phyloP scores from a whole-genome alignment of 2,888 invertebrate species.

The Sepioteuthis lessoniana region DNA sequence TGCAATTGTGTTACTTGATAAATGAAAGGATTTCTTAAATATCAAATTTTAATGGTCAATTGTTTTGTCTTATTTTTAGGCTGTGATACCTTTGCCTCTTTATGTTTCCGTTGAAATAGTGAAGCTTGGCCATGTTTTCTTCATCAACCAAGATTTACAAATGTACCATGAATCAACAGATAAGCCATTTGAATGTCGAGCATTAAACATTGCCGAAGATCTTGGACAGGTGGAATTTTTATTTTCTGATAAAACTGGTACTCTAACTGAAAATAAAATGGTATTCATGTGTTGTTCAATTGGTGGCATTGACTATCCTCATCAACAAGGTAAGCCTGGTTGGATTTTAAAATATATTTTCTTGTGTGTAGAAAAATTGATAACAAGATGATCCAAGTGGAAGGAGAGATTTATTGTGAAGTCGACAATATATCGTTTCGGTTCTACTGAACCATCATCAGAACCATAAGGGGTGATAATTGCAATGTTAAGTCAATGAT shows the following conservation, averaged over 20 bases:
- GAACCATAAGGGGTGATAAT: too few species aligned
- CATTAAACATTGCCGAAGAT: slow-evolving; percentile 97
- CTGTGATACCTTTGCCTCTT: slow-evolving; percentile 96
- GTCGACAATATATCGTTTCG: too few species aligned
- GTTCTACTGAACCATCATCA: too few species aligned
- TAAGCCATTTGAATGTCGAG: slow-evolving; percentile 90
- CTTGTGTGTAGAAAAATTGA: too few species aligned
- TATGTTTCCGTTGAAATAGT: slow-evolving; percentile 98
- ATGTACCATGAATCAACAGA: slow-evolving; percentile 89
- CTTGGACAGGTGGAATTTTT: slow-evolving; percentile 93
- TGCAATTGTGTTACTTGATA: too few species aligned
- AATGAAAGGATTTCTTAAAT: too few species aligned
- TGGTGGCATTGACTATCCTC: slow-evolving; percentile 87
- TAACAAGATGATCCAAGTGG: too few species aligned
- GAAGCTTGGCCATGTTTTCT: slow-evolving; percentile 94
- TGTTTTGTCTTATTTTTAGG: slow-evolving; percentile 76
- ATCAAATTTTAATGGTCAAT: not conserved
- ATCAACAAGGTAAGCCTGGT: slow-evolving; percentile 60
- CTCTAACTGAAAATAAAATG: slow-evolving; percentile 98
- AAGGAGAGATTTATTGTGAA: too few species aligned
- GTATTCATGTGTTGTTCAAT: slow-evolving; percentile 92
- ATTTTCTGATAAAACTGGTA: slow-evolving; percentile 98
- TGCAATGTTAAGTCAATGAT: too few species aligned
- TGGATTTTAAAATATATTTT: not conserved
- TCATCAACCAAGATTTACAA: slow-evolving; percentile 91